A percentile compares a stretch with the other conserved stretches of the same genome.
These are phyloP conservation scores for Indicator maculatus DNA, from an alignment of 2,113 vertebrate species.

Conservation along the genomic window DNA sequence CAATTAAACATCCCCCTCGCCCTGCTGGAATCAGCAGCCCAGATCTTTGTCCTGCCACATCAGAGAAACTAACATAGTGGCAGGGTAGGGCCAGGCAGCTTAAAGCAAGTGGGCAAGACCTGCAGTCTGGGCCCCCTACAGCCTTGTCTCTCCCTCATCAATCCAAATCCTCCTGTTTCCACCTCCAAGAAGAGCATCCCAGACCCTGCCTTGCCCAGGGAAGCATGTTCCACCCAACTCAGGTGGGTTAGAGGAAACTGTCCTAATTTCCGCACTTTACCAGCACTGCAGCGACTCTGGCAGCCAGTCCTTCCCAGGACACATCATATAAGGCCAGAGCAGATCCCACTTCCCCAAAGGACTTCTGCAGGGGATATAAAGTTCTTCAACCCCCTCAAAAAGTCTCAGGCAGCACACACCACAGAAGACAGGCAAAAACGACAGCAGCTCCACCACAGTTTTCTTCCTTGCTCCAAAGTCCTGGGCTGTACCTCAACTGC, in stretches of 20 bases:
- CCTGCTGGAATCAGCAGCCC: background rate
- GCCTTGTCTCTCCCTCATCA: background rate
- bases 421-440: background rate
- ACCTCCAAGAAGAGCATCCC: background rate
- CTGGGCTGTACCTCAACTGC: background rate
- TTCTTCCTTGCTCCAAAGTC: background rate
- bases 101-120: accelerated
- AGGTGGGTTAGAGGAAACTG: accelerated
- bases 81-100: accelerated
- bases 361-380: background rate
- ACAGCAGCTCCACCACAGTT: background rate
- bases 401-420: background rate
- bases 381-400: background rate
- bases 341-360: background rate
- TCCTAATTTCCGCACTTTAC: background rate
- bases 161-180: background rate
- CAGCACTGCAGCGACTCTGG: background rate
- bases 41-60: background rate
- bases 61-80: background rate
- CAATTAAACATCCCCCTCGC: background rate
- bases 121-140: background rate
- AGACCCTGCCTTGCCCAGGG: background rate
- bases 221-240: background rate
- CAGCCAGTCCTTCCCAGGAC: background rate
- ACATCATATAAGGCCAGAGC: background rate